Evolutionary conservation across 2,797 vertebrate genomes (phyloP), one percentile per base, ranked within the genome.

Genomic region (Acanthis flammea): DNA sequence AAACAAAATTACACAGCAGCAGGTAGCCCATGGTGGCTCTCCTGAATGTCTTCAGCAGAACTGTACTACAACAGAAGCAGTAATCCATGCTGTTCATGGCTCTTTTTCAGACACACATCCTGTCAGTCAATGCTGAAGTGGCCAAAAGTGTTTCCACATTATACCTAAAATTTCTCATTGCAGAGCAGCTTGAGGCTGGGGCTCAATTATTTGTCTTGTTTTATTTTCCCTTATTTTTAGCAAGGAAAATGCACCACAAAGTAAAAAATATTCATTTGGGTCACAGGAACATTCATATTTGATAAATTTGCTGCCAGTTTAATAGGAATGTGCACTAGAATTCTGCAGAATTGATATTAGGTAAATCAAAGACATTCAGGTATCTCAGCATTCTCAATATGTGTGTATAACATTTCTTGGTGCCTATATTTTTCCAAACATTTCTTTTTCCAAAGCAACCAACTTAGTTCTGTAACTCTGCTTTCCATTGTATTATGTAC

Each of bases 211-310:
- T 83, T 85, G 31, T 41, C 14, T 39, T 51, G 35, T 5, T 75
- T 91, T 68, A 67, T 91, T 92, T 88, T 74, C 42, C 35, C 67
- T 75, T 84, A 48, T 73, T 89, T 85, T 91, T 67, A 91, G 65
- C 24, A 75, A 44, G 31, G 13, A 54, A 86, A 91, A 41, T 14
- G 70, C 35, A 80, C 21, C 19, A 7, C n/a, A 84, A 84, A 72
- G 1, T 3, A 57, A 90, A 85, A 75, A 58, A 45, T 25, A 80
- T 19, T 54, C 7, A 48, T 75, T 63, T 86, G 24, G 14, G 47
- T n/a, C 57, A 80, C 18, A 50, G 66, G 35, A 89, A 75, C 39
- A 71, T 85, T 77, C 31, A 80, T 89, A 92, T 90, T 86, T 91
- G 35, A 87, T 71, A 87, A 78, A 7, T 37, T 65, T 86, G 44